phyloP scores from a whole-genome alignment of 2,797 vertebrate species.

The Tympanoctomys barrerae region DNA sequence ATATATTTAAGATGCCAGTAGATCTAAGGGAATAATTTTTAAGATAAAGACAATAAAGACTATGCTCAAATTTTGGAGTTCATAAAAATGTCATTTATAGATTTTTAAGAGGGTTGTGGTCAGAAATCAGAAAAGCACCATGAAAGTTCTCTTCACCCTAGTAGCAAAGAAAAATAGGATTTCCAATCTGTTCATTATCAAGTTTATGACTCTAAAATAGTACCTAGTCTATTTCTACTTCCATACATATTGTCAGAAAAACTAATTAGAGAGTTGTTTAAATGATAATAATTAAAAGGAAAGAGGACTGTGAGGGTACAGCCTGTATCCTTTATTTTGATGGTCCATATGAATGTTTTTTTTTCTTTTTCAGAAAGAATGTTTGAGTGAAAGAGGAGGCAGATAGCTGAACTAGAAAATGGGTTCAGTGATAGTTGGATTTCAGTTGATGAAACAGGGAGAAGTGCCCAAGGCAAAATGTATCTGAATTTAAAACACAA shows the following conservation, averaged over 20 bases:
- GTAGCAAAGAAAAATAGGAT: neutral
- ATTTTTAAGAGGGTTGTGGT: neutral
- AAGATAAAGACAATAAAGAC: neutral
- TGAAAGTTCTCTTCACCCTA: neutral
- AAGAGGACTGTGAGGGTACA: neutral
- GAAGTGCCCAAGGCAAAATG: neutral
- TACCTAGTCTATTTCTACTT: neutral
- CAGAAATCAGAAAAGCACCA: neutral
- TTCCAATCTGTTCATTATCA: neutral
- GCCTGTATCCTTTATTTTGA: neutral
- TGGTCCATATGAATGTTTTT: neutral
- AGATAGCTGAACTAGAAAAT: neutral
- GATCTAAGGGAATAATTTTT: conserved; percentile 3
- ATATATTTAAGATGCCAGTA: neutral
- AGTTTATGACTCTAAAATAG: neutral
- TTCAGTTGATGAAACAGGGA: neutral
- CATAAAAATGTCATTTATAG: neutral
- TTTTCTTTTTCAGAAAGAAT: neutral
- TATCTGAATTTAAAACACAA: neutral
- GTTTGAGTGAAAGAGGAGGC: neutral
- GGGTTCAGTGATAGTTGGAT: neutral
- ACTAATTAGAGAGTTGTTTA: conserved; percentile 11
- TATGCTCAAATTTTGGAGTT: neutral
- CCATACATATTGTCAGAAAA: neutral
- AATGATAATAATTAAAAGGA: conserved; percentile 33